Evolutionary conservation across 1,140 invertebrate genomes (phyloP).

Genomic region (Drosophila nigrodunni): DNA sequence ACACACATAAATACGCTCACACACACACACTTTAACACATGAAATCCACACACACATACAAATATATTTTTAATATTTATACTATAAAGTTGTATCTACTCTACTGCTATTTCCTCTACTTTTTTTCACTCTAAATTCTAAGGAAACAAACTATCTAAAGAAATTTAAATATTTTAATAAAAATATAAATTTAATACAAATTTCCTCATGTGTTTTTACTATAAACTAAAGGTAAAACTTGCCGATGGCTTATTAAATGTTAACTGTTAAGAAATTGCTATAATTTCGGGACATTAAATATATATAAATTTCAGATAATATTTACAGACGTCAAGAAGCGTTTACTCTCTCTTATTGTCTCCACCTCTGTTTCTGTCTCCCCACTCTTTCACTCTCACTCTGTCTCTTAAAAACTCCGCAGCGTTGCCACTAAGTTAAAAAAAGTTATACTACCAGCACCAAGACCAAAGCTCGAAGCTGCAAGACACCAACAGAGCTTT

Average conservation of each 20-base stretch:
- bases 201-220: conserved; percentile 4
- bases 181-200: conserved; percentile 35
- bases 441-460: neutral
- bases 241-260: no score
- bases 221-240: neutral
- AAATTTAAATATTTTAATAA: conserved; percentile 48
- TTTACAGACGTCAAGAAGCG: no score
- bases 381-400: neutral
- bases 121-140: conserved; percentile 52
- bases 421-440: conserved; percentile 18
- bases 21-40: conserved; percentile 9
- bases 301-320: no score
- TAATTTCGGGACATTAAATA: no score
- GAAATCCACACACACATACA: conserved; percentile 16
- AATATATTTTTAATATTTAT: conserved; percentile 33
- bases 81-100: conserved; percentile 61
- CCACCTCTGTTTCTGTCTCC: neutral
- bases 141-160: conserved; percentile 59
- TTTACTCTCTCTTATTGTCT: no score
- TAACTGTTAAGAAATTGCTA: no score
- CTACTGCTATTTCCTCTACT: conserved; percentile 45
- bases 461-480: conserved; percentile 16
- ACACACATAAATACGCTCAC: neutral
- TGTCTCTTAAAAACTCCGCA: neutral
- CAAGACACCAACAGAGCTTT: conserved; percentile 8